Evolutionary conservation across 2,797 vertebrate species (phyloP), one percentile per base, ranked within the genome.

Genomic region (Myripristis murdjan): DNA sequence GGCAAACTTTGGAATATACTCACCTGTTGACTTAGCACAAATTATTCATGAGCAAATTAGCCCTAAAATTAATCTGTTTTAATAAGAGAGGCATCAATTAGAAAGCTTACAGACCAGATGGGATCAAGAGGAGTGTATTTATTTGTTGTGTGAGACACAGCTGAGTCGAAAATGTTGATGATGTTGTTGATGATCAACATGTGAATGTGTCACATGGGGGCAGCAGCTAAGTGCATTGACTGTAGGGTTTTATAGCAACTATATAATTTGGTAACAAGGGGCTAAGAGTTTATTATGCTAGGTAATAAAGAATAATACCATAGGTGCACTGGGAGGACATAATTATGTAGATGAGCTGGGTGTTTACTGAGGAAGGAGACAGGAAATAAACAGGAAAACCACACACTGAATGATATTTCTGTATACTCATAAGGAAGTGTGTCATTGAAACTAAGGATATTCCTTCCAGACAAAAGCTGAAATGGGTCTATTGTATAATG

Each of bases 231-330:
- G 81, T 78, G 87, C 70, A 68, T 55, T 47, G 64, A 81, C 80
- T 58, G 80, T 70, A 53, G 70, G 58, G 47, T 86, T 90, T 90
- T 91, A 93, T 83, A 72, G 84, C 74, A 48, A 81, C 89, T 69
- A 87, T 91, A 91, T 92, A 86, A 90, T 87, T 84, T 81, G 81
- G 86, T 82, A 87, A 92, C 86, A 92, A 88, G 83, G 82, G 87
- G 47, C 70, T 70, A 82, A 76, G 83, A 86, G 83, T 91, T 92
- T 91, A 91, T 91, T 91, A 87, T 80, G 58, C 76, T 18, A 53
- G 76, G 90, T 82, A 69, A 92, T 90, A 89, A 92, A 91, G 87
- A 85, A 84, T 83, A 87, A 90, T 90, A 88, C 81, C 85, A 85
- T 73, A 79, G 88, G 77, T 86, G 90, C 79, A 55, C 18, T 58